Percentiles rank a stretch among this genome's conserved stretches.
These are phyloP conservation scores for Ceratina japonica DNA, from an alignment of 1,140 invertebrate genomes.

Conservation along the genomic window DNA sequence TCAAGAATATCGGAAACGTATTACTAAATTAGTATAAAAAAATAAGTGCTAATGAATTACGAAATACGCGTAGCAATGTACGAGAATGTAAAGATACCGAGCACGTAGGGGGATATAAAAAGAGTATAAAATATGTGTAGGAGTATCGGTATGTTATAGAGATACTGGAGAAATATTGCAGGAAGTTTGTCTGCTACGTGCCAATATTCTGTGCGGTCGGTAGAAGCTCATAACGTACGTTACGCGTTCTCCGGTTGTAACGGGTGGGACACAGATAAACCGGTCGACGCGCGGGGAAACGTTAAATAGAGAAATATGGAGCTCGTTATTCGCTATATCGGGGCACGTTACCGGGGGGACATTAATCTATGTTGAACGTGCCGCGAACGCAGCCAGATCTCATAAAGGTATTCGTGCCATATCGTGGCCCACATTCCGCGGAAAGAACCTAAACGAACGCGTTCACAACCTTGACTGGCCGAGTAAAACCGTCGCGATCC, in stretches of 20 bases:
- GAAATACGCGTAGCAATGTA: no score
- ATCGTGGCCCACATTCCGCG: slow-evolving; percentile 34
- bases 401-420: slow-evolving; percentile 27
- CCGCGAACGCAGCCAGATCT: slow-evolving; percentile 2
- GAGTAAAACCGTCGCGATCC: neutral
- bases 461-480: slow-evolving; percentile 1
- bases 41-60: no score
- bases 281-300: neutral
- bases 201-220: neutral
- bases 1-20: neutral
- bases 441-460: slow-evolving; percentile 19
- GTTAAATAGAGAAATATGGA: slow-evolving; percentile 35
- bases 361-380: slow-evolving; percentile 22
- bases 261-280: slow-evolving; percentile 1
- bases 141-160: no score
- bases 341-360: neutral
- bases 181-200: no score
- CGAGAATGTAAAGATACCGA: no score
- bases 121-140: no score
- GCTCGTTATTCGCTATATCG: slow-evolving; percentile 32
- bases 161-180: no score
- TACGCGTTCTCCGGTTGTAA: neutral
- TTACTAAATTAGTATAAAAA: no score
- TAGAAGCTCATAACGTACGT: neutral
- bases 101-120: no score